A percentile compares a stretch with the other conserved stretches of the same genome.
Evolutionary conservation across 2,888 invertebrate species (phyloP).

Genomic region (Leptopilina syphax): DNA sequence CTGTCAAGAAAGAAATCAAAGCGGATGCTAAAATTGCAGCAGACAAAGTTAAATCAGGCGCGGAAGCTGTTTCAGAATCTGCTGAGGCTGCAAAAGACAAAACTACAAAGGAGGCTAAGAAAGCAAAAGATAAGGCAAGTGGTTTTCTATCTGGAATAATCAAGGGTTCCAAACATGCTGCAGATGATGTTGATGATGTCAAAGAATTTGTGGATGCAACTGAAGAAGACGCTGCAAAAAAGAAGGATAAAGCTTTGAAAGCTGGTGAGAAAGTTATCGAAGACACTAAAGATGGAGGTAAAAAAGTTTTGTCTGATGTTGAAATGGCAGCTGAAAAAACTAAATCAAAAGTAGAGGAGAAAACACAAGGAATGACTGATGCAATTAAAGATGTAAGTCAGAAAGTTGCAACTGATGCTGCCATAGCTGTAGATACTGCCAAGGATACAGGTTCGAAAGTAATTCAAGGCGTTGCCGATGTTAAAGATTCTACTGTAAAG

Average conservation of each 20-base stretch:
- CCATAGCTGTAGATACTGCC: conserved; percentile 23
- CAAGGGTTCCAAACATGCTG: conserved; percentile 47
- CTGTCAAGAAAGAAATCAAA: conserved; percentile 38
- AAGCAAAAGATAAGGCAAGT: conserved; percentile 59
- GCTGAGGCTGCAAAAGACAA: conserved; percentile 49
- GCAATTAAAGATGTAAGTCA: conserved; percentile 39
- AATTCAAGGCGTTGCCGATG: conserved; percentile 44
- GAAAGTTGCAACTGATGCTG: conserved; percentile 8
- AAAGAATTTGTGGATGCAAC: conserved; percentile 49
- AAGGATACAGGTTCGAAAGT: conserved; percentile 55
- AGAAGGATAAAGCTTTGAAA: conserved; percentile 60
- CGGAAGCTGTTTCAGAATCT: conserved; percentile 49
- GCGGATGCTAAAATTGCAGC: conserved; percentile 52
- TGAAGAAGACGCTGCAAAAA: conserved; percentile 53
- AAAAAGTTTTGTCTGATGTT: conserved; percentile 13
- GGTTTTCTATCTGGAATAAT: conserved; percentile 60
- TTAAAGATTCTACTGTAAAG: conserved; percentile 16
- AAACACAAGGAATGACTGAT: conserved; percentile 41
- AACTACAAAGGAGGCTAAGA: conserved; percentile 56
- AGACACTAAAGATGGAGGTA: conserved; percentile 47
- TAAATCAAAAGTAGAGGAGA: conserved; percentile 5
- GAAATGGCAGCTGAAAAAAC: conserved; percentile 52
- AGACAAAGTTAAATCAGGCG: conserved; percentile 54
- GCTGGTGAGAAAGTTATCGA: conserved; percentile 54
- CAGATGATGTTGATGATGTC: conserved; percentile 43